These are phyloP conservation scores for Chiloscyllium plagiosum DNA, from an alignment of 2,113 vertebrate species.

Conservation along the genomic window DNA sequence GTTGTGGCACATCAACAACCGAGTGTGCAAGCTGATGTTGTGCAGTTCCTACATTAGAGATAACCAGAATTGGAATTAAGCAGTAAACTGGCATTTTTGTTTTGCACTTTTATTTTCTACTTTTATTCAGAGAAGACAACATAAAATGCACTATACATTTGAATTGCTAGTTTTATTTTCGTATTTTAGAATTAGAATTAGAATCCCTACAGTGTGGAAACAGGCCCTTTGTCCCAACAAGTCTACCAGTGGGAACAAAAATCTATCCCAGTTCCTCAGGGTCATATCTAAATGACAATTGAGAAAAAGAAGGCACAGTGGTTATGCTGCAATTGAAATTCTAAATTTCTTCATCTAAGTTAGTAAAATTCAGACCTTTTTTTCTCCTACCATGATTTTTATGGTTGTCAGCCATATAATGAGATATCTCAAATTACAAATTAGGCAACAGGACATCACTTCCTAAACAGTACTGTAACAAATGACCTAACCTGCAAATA, in stretches of 20 bases:
- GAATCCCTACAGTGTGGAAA: too few relatives aligned
- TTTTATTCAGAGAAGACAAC: too few relatives aligned
- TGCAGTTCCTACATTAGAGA: not conserved
- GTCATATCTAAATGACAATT: not conserved
- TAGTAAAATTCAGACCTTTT: not conserved
- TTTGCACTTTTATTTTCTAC: too few relatives aligned
- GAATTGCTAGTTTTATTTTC: too few relatives aligned
- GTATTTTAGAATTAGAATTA: too few relatives aligned
- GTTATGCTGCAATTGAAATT: not conserved
- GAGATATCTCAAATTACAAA: not conserved
- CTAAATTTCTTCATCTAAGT: not conserved
- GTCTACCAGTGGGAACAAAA: too few relatives aligned
- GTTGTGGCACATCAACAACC: not conserved
- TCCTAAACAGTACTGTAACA: not conserved
- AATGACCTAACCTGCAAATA: not conserved
- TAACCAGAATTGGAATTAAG: too few relatives aligned
- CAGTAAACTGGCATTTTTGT: too few relatives aligned
- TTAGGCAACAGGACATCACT: not conserved
- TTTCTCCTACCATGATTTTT: not conserved
- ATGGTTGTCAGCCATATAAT: not conserved
- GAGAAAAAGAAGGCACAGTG: not conserved
- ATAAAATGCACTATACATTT: too few relatives aligned
- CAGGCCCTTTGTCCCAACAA: too few relatives aligned
- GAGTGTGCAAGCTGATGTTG: not conserved
- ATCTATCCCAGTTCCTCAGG: not conserved